Conservation (phyloP, 1,140 invertebrate genomes). For the Brachionus rotundiformis region DNA sequence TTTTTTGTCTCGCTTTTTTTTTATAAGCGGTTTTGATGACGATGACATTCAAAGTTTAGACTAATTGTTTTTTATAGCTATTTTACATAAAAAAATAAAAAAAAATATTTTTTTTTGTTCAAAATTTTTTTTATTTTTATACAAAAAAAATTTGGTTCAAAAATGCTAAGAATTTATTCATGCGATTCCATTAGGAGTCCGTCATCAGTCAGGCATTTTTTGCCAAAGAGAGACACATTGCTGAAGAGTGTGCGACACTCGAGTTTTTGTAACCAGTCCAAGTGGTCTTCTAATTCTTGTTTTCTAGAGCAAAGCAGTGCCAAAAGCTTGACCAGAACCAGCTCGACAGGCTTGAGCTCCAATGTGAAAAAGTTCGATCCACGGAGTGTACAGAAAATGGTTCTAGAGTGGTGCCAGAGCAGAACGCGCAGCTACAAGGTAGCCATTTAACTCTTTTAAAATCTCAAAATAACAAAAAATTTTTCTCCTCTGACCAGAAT, state of each 20-base stretch:
- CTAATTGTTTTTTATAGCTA: conserved; percentile 25
- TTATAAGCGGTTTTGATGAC: conserved; percentile 25
- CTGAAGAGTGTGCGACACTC: background rate
- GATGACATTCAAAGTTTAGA: conserved; percentile 42
- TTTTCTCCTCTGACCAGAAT: conserved; percentile 65
- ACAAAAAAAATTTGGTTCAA: background rate
- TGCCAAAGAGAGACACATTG: background rate
- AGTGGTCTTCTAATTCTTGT: background rate
- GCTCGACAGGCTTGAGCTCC: conserved; percentile 6
- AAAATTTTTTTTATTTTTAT: background rate
- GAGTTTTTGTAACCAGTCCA: background rate
- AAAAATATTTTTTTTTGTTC: background rate
- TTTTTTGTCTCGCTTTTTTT: conserved; percentile 19
- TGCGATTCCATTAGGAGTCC: background rate
- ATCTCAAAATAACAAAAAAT: background rate
- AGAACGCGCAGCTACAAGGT: conserved; percentile 45
- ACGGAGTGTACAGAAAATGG: conserved; percentile 13
- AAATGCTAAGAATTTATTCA: conserved; percentile 49
- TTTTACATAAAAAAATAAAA: too few species aligned
- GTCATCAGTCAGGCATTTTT: conserved; percentile 20
- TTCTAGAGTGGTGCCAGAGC: conserved; percentile 51
- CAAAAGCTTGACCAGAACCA: background rate
- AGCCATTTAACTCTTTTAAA: background rate
- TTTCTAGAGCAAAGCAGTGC: background rate
- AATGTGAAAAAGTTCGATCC: conserved; percentile 44